Evolutionary conservation across 2,797 vertebrate species (phyloP), one percentile per base, ranked within the genome.

Genomic region (Esox masquinongy): DNA sequence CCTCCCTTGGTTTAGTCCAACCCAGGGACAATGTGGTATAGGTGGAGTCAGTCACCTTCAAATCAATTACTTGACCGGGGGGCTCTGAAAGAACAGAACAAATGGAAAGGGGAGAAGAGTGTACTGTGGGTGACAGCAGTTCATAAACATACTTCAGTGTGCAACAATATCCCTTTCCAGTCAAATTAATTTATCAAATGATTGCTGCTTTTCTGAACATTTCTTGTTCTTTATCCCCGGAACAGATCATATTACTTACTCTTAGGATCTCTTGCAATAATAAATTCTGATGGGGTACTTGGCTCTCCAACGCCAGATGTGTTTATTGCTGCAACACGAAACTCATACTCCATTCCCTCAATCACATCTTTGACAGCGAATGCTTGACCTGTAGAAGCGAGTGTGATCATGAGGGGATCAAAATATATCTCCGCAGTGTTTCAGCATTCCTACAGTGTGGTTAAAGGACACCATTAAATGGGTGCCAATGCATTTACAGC

Each of bases 261-360:
- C 34, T 89, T 93, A 80, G 96, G 92, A 84, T 97, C 95, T 84
- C 77, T 83, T 0, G 94, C 95, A 72, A 93, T 90, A 69, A 92
- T 88, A 9, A 95, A 92, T 69, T 95, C 92, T 0, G 95, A 96
- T 0, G 96, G 93, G 0, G 89, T 29, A 49, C 97, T 97, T 80
- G 94, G 87, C 51, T 96, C 94, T 77, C 96, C 95, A 0, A 80
- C 78, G 7, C 97, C 96, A n/a, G 95, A 93, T 74, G 94, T 91
- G 78, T 95, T 95, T 80, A 97, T 88, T 0, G 95, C 96, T 2
- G 93, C 93, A 79, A 97, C 95, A 0, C 95, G 93, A 77, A 98
- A 97, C 86, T 97, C 96, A 0, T 97, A 97, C 79, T 95, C 94
- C 22, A 95, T 84, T 53, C 95, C 96, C 64, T 94, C 94, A 84